Evolutionary conservation across 2,797 vertebrate genomes (phyloP).

Genomic region (Emydoidea blandingii): DNA sequence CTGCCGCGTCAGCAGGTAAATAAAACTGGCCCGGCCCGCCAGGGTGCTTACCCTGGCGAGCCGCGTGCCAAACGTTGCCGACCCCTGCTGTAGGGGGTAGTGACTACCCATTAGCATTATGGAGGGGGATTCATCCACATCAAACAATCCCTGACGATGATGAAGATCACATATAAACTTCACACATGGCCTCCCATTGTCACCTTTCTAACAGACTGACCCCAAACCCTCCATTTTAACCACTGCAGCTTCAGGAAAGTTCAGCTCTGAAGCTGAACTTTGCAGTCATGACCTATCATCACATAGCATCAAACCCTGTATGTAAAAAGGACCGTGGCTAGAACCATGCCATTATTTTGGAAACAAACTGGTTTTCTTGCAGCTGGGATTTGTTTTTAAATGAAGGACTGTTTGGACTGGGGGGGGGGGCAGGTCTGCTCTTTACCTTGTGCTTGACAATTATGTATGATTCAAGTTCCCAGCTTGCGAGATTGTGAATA

Average conservation of each 20-base stretch:
- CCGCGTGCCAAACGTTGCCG: no score
- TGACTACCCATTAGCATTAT: background rate
- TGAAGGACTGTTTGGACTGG: background rate
- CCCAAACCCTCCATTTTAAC: background rate
- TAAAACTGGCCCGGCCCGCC: no score
- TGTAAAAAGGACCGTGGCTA: background rate
- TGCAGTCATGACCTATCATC: background rate
- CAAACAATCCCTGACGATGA: background rate
- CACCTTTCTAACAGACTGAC: background rate
- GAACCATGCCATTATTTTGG: background rate
- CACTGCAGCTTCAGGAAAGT: background rate
- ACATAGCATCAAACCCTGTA: background rate
- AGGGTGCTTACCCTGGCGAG: no score
- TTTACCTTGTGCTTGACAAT: background rate
- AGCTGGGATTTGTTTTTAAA: background rate
- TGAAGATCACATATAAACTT: background rate
- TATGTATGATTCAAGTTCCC: background rate
- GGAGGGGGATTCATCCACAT: background rate
- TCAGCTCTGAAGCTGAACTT: background rate
- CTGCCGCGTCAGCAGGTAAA: no score
- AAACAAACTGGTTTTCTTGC: background rate
- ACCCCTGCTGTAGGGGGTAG: background rate
- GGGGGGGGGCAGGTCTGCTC: background rate
- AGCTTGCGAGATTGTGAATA: background rate
- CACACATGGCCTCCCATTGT: background rate